Base-by-base conservation (phyloP, 2,888 invertebrate genomes). In the Microctonus hyperodae region DNA sequence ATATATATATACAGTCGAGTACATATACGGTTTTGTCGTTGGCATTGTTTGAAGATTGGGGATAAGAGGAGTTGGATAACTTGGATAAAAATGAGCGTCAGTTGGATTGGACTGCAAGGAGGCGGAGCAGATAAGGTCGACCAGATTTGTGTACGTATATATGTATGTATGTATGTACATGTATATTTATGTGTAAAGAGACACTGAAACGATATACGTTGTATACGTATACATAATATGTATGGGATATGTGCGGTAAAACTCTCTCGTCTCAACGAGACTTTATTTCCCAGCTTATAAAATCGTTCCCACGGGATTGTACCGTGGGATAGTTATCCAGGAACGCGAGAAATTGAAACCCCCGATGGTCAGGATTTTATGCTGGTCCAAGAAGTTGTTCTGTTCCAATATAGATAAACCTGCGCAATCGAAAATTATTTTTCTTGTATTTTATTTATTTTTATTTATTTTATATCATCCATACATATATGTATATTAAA, bases 281-380 rank as follows among this genome's bases (percentile, higher is more conserved):
- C 44, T 44, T 44, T 16, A 44, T 16, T 44, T 44, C 44, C 44
- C 44, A 74, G 77, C 77, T 79, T 78, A 80, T 80, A 76, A 78
- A 78, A 76, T 71, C 74, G 77, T 83, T 83, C 83, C 79, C 83
- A 83, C 80, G 81, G 81, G 78, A 81, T 74, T 72, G 68, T 69
- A 80, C 78, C 80, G 81, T 82, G 81, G 80, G 81, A 81, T 80
- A 77, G 73, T 77, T 67, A 67, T 72, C 72, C 68, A 73, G 73
- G 78, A 78, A 79, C 74, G 76, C 75, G 75, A 78, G 77, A 80
- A 82, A 74, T 74, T 72, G 76, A 76, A 76, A 74, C 76, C 72
- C 76, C 68, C 72, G 69, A 69, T 63, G 72, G 72, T 71, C 78
- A 79, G 81, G 80, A 73, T 74, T 69, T 70, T 75, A 83, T 80